These are phyloP conservation scores for Allolobophora icterica DNA, from an alignment of 2,888 invertebrate species.

Conservation along the genomic window DNA sequence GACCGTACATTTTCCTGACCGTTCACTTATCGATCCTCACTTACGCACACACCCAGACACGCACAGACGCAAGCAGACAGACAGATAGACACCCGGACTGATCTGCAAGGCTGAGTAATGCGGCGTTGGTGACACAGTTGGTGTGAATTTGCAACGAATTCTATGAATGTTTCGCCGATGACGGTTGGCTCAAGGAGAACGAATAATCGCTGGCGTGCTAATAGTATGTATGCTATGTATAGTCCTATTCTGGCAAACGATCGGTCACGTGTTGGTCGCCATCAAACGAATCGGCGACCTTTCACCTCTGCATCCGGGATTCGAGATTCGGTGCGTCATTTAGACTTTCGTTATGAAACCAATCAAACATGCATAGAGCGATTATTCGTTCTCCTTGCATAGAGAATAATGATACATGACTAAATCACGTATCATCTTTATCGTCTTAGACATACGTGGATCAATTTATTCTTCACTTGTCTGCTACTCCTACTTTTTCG, in stretches of 20 bases:
- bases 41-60: not conserved
- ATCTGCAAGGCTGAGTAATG: not conserved
- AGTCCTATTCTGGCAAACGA: not conserved
- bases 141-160: not conserved
- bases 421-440: not conserved
- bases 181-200: not conserved
- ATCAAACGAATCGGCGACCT: not conserved
- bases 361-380: not conserved
- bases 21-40: not conserved
- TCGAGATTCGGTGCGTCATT: not conserved
- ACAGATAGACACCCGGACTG: not conserved
- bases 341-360: not conserved
- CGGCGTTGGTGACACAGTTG: not conserved
- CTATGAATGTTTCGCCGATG: not conserved
- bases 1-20: not conserved
- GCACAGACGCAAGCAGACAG: not conserved
- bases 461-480: too few species aligned
- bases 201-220: not conserved
- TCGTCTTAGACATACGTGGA: not conserved
- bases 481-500: too few species aligned
- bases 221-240: too few species aligned
- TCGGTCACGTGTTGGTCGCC: slow-evolving; percentile 1
- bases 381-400: too few species aligned
- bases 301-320: not conserved
- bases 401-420: not conserved